Evolutionary conservation across 2,113 vertebrate genomes (phyloP).

Genomic region (Hemichromis elongatus): DNA sequence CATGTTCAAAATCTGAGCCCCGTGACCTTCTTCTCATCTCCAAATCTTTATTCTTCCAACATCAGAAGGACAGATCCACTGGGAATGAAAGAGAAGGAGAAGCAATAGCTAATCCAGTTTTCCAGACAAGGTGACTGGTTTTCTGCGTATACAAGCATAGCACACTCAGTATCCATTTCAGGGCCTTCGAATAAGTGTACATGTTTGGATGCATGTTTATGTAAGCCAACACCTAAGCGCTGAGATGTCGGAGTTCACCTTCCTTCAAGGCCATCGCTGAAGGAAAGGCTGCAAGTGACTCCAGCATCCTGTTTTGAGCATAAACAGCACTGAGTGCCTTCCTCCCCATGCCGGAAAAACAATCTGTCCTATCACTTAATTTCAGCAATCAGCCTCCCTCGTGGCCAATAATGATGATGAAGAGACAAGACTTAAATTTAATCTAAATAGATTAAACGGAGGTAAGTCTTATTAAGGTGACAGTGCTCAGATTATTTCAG

Average conservation of each 20-base stretch:
- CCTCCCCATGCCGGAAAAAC: constrained; percentile 37
- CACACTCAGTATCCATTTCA: background rate
- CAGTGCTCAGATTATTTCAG: constrained; percentile 17
- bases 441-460: background rate
- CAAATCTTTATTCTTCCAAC: background rate
- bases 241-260: constrained; percentile 36
- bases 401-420: background rate
- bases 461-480: background rate
- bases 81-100: background rate
- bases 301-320: constrained; percentile 66
- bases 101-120: background rate
- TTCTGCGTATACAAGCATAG: background rate
- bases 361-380: constrained; percentile 28
- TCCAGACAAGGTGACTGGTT: background rate
- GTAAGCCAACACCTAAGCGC: constrained; percentile 11
- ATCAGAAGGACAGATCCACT: background rate
- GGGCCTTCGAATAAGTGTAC: background rate
- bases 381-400: constrained; percentile 3
- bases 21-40: background rate
- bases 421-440: background rate
- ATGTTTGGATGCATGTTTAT: background rate
- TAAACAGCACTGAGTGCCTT: constrained; percentile 50
- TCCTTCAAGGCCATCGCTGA: constrained; percentile 38
- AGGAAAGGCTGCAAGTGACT: constrained; percentile 47
- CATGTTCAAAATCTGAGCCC: background rate